phyloP scores from a whole-genome alignment of 2,797 vertebrate genomes.

The Cheirogaleus major region DNA sequence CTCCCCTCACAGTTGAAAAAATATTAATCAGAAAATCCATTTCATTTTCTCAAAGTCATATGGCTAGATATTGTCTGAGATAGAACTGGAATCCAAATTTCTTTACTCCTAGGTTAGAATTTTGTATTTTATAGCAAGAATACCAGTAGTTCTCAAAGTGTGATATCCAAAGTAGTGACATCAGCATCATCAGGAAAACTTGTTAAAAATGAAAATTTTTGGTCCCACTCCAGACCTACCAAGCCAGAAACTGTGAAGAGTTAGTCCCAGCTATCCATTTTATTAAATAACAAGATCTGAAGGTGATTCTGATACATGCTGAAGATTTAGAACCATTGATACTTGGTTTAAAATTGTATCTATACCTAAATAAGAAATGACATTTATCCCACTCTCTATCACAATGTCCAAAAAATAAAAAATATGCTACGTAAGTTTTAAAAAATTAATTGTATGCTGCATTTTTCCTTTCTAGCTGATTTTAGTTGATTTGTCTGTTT shows the following conservation, averaged over 20 bases:
- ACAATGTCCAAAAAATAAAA: not conserved
- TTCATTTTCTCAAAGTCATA: not conserved
- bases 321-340: not conserved
- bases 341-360: not conserved
- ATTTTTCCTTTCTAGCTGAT: not conserved
- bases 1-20: not conserved
- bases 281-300: not conserved
- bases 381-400: not conserved
- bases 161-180: not conserved
- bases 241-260: not conserved
- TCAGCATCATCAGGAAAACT: not conserved
- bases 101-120: not conserved
- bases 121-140: not conserved
- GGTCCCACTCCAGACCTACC: not conserved
- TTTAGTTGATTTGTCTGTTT: not conserved
- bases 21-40: not conserved
- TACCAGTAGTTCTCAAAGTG: not conserved
- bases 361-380: not conserved
- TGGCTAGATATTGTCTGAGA: not conserved
- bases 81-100: not conserved
- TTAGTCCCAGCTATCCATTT: not conserved
- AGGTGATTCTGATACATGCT: not conserved
- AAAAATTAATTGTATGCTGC: not conserved
- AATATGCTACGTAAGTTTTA: not conserved
- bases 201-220: not conserved